These are phyloP conservation scores for Tipula lateralis DNA, from an alignment of 2,888 invertebrate species.

Conservation along the genomic window DNA sequence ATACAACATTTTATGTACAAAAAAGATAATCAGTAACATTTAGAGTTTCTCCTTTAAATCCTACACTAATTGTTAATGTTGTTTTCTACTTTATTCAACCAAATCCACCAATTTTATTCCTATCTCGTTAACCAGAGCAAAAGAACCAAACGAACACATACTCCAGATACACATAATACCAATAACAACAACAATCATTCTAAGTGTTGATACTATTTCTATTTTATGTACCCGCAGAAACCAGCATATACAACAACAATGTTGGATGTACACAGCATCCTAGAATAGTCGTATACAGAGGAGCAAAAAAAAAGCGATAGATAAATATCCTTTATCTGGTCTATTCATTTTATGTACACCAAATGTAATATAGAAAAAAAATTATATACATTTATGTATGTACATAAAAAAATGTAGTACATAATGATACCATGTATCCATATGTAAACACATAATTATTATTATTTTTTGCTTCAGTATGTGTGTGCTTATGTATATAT, in stretches of 20 bases:
- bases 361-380: background rate
- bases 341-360: background rate
- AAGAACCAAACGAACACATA: background rate
- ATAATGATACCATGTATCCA: background rate
- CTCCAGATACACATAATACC: background rate
- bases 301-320: background rate
- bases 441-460: conserved; percentile 3
- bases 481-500: background rate
- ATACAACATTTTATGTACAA: background rate
- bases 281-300: background rate
- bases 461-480: background rate
- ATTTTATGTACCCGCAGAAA: background rate
- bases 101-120: background rate
- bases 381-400: background rate
- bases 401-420: background rate
- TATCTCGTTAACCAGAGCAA: background rate
- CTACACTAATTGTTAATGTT: conserved; percentile 1
- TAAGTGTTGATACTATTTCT: background rate
- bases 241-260: background rate
- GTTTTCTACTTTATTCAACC: background rate
- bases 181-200: background rate
- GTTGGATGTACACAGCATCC: background rate
- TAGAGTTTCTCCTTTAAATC: background rate
- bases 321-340: background rate
- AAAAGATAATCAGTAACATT: background rate